These are phyloP conservation scores for Metellina segmentata DNA, from an alignment of 2,888 invertebrate species.

Conservation along the genomic window DNA sequence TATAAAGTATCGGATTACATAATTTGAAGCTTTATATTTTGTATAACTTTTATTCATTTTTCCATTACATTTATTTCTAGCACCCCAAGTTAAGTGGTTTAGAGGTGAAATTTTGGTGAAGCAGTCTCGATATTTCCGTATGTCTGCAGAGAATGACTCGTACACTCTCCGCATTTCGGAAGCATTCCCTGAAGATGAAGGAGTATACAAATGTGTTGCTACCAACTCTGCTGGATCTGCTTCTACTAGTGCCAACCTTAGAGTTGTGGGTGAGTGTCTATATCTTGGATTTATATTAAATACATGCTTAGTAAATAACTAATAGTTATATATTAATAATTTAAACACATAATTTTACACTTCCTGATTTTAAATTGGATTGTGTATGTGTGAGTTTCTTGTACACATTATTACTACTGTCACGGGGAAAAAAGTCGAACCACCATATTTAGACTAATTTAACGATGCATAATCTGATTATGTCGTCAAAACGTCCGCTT, in stretches of 20 bases:
- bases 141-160: conserved; percentile 91
- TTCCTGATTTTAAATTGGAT: not conserved
- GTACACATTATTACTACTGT: not conserved
- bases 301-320: not conserved
- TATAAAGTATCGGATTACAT: not conserved
- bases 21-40: not conserved
- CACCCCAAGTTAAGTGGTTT: conserved; percentile 92
- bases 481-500: too few relatives aligned
- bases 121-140: conserved; percentile 98
- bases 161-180: conserved; percentile 94
- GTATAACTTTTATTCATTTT: not conserved
- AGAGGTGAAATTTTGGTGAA: conserved; percentile 95
- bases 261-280: conserved; percentile 84
- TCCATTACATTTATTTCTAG: conserved; percentile 80
- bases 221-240: conserved; percentile 90
- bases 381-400: conserved; percentile 2
- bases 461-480: too few relatives aligned
- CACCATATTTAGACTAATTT: too few relatives aligned
- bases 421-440: too few relatives aligned
- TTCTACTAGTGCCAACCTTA: conserved; percentile 88
- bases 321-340: not conserved
- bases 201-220: conserved; percentile 96
- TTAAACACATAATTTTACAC: not conserved
- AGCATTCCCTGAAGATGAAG: conserved; percentile 99
- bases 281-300: not conserved